Evolutionary conservation across 2,113 vertebrate genomes (phyloP), one percentile per base, ranked within the genome.

Genomic region (Dipodomys ordii): DNA sequence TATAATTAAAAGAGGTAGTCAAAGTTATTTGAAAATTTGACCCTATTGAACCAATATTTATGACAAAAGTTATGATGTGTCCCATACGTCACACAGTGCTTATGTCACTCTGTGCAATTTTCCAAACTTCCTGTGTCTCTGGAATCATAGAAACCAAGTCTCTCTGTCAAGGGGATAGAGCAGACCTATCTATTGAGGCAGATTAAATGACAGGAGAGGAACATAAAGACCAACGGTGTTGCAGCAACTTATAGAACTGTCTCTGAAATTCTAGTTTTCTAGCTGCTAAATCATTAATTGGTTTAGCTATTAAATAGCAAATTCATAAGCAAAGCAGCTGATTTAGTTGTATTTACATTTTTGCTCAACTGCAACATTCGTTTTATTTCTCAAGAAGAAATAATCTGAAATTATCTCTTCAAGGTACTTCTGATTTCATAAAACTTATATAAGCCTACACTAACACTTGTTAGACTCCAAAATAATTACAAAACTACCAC

Each of bases 241-340:
- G 19, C 10, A 81, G 22, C 8, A 77, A 73, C 30, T 77, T 86
- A 62, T 32, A 64, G 28, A 88, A 69, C 2, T 71, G 32, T 28
- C 44, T 68, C 19, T 93, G 80, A 39, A 94, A 87, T 81, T 90
- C 11, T 73, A 60, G 25, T 64, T 94, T 96, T 60, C 19, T 83
- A 23, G n/a, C 39, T 83, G 2, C 49, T 35, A 64, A 82, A n/a
- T 74, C 25, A 78, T 9, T 32, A 39, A 72, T 3, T 35, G 82
- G 1, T 67, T 92, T n/a, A 74, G 67, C 64, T 91, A 44, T 57
- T 91, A 82, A 32, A 88, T 53, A 65, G 16, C 35, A 35, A 74
- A 39, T 53, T 79, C 73, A 80, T 12, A 86, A 71, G 23, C 46
- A 4, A 73, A 87, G 77, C 74, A 71, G 1, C 20, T 35, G 46